Evolutionary conservation across 2,797 vertebrate species (phyloP).

Genomic region (Varecia variegata): DNA sequence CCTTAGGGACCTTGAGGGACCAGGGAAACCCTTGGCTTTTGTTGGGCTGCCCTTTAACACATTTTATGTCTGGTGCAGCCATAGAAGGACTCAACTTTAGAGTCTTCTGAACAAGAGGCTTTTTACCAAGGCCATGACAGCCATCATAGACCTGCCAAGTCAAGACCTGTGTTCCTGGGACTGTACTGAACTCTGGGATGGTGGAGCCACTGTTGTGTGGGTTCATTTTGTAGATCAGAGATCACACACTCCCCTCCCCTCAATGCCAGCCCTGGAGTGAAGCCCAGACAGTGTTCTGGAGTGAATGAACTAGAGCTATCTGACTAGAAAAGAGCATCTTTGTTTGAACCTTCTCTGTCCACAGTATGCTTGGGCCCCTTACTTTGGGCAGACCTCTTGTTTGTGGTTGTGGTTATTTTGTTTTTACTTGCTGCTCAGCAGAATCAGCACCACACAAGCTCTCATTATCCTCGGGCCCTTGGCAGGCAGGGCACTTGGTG

Average conservation of each 20-base stretch:
- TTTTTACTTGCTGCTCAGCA: slow-evolving; percentile 56
- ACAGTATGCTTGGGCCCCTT: background rate
- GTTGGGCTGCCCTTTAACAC: background rate
- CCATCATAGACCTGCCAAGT: background rate
- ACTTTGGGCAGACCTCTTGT: slow-evolving; percentile 32
- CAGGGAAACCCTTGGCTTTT: background rate
- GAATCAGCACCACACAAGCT: slow-evolving; percentile 29
- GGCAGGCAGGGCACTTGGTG: slow-evolving; percentile 48
- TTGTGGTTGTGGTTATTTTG: slow-evolving; percentile 62
- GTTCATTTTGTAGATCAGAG: background rate
- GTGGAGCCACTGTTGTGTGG: background rate
- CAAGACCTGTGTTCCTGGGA: background rate
- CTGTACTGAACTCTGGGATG: background rate
- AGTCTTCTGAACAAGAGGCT: background rate
- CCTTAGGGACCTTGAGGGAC: background rate
- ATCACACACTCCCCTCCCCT: background rate
- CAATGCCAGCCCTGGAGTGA: background rate
- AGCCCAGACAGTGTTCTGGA: background rate
- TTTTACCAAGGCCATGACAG: background rate
- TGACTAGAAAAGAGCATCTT: background rate
- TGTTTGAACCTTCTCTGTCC: slow-evolving; percentile 11
- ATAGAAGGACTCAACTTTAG: background rate
- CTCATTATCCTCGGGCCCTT: slow-evolving; percentile 46
- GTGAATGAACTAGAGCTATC: background rate
- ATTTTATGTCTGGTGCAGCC: background rate